Evolutionary conservation across 2,113 vertebrate genomes (phyloP).

Genomic region (Noturus placidus): DNA sequence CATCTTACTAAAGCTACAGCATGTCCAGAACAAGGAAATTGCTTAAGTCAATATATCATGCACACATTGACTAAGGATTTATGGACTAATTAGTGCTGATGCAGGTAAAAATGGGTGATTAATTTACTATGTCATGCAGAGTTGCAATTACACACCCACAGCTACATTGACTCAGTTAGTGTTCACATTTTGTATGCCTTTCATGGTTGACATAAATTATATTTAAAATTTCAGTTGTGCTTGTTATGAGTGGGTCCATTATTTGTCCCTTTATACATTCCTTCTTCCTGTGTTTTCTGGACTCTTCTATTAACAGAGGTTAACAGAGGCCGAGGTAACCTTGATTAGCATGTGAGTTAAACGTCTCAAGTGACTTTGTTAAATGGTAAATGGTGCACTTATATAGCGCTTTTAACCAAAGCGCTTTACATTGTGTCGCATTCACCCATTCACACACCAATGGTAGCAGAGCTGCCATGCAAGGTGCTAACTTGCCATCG

Average conservation of each 20-base stretch:
- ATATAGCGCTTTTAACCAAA: too few species aligned
- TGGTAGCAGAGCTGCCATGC: too few species aligned
- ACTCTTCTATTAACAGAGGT: background rate
- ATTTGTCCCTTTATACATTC: background rate
- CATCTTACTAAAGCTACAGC: conserved; percentile 15
- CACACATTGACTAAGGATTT: conserved; percentile 12
- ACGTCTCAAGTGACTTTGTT: background rate
- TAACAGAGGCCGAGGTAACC: background rate
- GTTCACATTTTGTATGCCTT: conserved; percentile 42
- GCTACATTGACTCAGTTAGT: conserved; percentile 38
- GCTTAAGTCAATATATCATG: conserved; percentile 13
- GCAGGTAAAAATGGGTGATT: conserved; percentile 31
- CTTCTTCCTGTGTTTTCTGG: background rate
- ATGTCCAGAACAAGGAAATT: conserved; percentile 26
- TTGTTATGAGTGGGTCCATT: background rate
- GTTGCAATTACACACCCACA: conserved; percentile 48
- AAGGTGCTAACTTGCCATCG: too few species aligned
- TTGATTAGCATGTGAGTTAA: background rate
- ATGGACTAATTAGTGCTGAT: conserved; percentile 36
- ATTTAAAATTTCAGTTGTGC: background rate
- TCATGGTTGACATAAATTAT: conserved; percentile 45
- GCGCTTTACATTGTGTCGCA: too few species aligned
- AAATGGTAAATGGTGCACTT: too few species aligned
- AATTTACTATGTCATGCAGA: conserved; percentile 28
- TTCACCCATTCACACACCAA: too few species aligned